Evolutionary conservation across 1,140 invertebrate genomes (phyloP), one percentile per base, ranked within the genome.

Genomic region (Papilio dardanus): DNA sequence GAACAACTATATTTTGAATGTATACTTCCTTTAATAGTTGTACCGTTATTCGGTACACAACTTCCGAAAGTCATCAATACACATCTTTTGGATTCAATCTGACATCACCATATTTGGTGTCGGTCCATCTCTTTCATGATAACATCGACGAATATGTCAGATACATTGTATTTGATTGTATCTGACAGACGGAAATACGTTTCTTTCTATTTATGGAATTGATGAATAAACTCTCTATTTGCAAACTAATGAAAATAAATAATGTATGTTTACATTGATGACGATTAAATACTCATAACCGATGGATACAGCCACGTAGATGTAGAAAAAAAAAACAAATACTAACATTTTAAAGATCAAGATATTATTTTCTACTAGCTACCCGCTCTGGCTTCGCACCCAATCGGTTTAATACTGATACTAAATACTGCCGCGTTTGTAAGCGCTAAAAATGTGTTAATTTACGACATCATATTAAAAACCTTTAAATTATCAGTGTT

Each of bases 71-170:
- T 28, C 21, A 58, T 58, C 54, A 58, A 58, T 58, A 58, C 24
- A 58, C 28, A n/a, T 58, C 21, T 58, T 12, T 3, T 10, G 21
- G 24, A 58, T 58, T 58, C 10, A 62, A 62, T 62, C 54, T 62
- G 24, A 62, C 21, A 62, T 30, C 54, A 14, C 54, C 54, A 16
- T 62, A 62, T 62, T 62, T 62, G 54, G 54, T 12, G 54, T 30
- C 24, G 54, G 54, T 62, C 24, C 54, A 62, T 62, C 54, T 62
- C 54, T 62, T 62, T 28, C 24, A 62, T 30, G 54, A 62, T 62
- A 62, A 62, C 21, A 62, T 62, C 54, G 54, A 62, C 24, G 54
- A 28, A 62, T 28, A 62, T 62, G 54, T 62, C 54, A 62, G 54
- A 62, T 58, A 24, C 54, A 21, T 54, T 24, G 24, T 62, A 16